A percentile compares a stretch with the other conserved stretches of the same genome.
phyloP scores from a whole-genome alignment of 2,113 vertebrate species.

The Odocoileus hemionus region DNA sequence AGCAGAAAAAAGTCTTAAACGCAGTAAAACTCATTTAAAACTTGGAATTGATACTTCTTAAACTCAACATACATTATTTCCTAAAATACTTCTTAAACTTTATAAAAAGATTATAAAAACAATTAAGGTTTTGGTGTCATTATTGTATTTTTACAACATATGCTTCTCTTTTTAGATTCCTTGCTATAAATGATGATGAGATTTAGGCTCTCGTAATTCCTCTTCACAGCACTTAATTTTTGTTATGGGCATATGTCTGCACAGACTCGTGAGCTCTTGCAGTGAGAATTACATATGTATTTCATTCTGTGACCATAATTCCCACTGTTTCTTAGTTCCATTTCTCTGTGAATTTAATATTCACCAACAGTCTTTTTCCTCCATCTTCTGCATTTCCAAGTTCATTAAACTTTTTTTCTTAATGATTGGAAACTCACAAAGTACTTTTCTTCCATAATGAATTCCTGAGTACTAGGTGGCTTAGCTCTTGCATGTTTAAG shows the following conservation, averaged over 20 bases:
- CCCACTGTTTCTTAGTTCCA: not conserved
- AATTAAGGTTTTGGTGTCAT: not conserved
- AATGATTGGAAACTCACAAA: not conserved
- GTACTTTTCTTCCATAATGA: not conserved
- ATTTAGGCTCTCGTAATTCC: not conserved
- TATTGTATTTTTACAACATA: not conserved
- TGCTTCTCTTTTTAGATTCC: not conserved
- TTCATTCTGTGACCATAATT: not conserved
- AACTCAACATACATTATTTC: not conserved
- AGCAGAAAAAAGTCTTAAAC: not conserved
- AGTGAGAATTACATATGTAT: not conserved
- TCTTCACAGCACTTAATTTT: not conserved
- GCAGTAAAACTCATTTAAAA: not conserved
- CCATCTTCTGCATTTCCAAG: not conserved
- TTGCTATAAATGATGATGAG: not conserved
- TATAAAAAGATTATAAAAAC: not conserved
- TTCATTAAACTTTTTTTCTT: not conserved
- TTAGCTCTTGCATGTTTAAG: not conserved
- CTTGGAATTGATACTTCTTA: not conserved
- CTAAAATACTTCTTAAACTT: not conserved
- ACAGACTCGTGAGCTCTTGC: not conserved
- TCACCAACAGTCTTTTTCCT: not conserved
- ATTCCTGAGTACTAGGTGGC: not conserved
- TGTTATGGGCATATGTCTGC: not conserved
- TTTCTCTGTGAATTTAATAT: not conserved